Evolutionary conservation across 1,140 invertebrate genomes (phyloP).

Genomic region (Drosophila tropicalis): DNA sequence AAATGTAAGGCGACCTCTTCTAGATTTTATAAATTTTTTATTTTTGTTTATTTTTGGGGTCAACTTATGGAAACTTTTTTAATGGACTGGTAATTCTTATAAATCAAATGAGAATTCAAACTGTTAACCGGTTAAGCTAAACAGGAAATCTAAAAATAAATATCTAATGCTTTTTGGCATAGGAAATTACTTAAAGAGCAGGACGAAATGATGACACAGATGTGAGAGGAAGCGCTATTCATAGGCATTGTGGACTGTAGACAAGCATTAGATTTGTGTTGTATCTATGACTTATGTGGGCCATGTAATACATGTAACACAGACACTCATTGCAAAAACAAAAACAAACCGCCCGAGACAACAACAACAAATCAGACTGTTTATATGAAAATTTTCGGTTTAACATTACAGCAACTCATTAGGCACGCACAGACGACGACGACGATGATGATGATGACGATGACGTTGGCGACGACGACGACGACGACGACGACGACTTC

Average conservation of each 20-base stretch:
- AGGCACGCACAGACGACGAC: conserved; percentile 73
- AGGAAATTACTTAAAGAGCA: no score
- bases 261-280: conserved; percentile 7
- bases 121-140: no score
- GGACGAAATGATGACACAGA: no score
- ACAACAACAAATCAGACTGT: conserved; percentile 45
- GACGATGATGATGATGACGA: conserved; percentile 12
- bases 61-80: no score
- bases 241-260: conserved; percentile 7
- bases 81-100: no score
- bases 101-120: no score
- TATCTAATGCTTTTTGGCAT: no score
- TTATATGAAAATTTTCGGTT: conserved; percentile 56
- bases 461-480: not conserved
- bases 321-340: conserved; percentile 46
- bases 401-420: conserved; percentile 78
- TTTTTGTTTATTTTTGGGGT: no score
- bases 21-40: no score
- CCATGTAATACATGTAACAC: conserved; percentile 61
- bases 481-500: conserved; percentile 43
- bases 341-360: not conserved
- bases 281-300: conserved; percentile 46
- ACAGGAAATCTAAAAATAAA: no score
- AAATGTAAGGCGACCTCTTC: no score
- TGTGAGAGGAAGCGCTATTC: no score